These are phyloP conservation scores for Thyatira batis DNA, from an alignment of 2,888 invertebrate genomes.

Conservation along the genomic window DNA sequence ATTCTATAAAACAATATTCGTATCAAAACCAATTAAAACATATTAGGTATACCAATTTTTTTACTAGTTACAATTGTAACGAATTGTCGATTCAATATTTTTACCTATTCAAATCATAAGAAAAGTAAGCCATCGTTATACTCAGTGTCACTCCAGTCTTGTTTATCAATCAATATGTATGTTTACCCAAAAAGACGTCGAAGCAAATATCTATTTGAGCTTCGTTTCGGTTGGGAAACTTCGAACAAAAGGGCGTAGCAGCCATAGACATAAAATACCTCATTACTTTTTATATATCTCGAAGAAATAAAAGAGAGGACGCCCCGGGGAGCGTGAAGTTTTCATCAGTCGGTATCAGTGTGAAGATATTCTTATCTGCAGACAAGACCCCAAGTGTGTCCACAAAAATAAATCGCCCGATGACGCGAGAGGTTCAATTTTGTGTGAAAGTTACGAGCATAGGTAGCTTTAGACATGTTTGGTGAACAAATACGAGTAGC, in stretches of 20 bases:
- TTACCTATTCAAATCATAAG: too few species aligned
- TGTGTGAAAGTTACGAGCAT: slow-evolving; percentile 64
- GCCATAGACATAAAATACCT: slow-evolving; percentile 64
- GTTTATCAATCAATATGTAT: slow-evolving; percentile 11
- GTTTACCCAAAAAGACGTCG: not conserved
- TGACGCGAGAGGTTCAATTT: slow-evolving; percentile 66
- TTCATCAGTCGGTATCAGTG: slow-evolving; percentile 56
- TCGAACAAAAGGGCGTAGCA: slow-evolving; percentile 53
- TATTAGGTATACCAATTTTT: too few species aligned
- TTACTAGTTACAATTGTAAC: too few species aligned
- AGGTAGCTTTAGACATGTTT: slow-evolving; percentile 37
- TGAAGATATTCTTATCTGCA: slow-evolving; percentile 54
- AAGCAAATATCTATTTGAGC: slow-evolving; percentile 2
- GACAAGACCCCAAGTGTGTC: slow-evolving; percentile 55
- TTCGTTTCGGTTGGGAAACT: slow-evolving; percentile 40
- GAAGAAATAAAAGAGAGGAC: slow-evolving; percentile 60
- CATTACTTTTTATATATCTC: slow-evolving; percentile 69
- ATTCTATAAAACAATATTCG: too few species aligned
- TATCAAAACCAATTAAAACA: too few species aligned
- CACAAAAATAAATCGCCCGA: slow-evolving; percentile 62
- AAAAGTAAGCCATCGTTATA: not conserved
- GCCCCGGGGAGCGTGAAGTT: slow-evolving; percentile 52
- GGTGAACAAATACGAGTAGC: slow-evolving; percentile 44
- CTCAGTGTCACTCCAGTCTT: not conserved
- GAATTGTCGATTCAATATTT: too few species aligned